Evolutionary conservation across 2,797 vertebrate species (phyloP), one percentile per base, ranked within the genome.

Genomic region (Meda fulgida): DNA sequence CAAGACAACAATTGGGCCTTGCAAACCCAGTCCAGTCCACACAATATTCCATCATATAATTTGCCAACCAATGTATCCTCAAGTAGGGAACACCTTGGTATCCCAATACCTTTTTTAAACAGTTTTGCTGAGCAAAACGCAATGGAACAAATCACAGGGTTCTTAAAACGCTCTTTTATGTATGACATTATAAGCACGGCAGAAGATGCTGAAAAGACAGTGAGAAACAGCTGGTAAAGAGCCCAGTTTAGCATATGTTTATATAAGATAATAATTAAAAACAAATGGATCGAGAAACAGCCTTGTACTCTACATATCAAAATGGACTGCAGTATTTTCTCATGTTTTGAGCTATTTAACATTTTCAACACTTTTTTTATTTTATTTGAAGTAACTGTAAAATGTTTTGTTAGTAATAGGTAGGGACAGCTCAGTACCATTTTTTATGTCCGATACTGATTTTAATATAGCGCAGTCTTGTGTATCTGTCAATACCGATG

Each of bases 1-100:
- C 46, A 76, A 76, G 34, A 79, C 40, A 84, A 79, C 53, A 79
- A 71, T 76, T 79, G 29, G 13, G 67, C 66, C n/a, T 58, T 34
- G 26, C 48, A 58, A 58, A 29, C 19, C 13, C 9, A 38, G 43
- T 6, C 36, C 70, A 72, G 40, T 76, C 29, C 83, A 84, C 72
- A 9, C 29, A 34, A 29, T 9, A 40, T 70, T 53, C 9, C 7
- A 78, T 69, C 29, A 23, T 71, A 43, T 46, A 48, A 29, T 60
- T 34, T 65, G 36, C 78, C 10, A 6, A 85, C 31, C 26, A 3
- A 63, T 40, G 16, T 40, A 58, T 77, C 7, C 23, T 26, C 6
- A 58, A n/a, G 26, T 19, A 66, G 66, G 34, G 18, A 7, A 21
- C 65, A 18, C 1, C 51, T 7, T 43, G 23, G 5, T 14, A 8